phyloP scores from a whole-genome alignment of 2,797 vertebrate genomes.

The Morus bassanus region DNA sequence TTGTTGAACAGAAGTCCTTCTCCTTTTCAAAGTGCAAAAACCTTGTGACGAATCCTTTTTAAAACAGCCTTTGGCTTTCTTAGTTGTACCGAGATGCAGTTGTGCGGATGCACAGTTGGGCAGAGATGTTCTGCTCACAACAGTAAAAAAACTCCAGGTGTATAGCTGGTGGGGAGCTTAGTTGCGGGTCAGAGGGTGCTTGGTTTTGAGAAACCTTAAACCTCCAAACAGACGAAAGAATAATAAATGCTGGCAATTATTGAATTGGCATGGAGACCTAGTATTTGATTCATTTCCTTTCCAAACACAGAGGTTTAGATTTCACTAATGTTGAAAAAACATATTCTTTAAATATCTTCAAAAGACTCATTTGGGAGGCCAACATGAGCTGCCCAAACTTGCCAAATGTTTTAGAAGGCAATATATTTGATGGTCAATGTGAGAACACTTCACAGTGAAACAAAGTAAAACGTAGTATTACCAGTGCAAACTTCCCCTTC shows the following conservation, averaged over 20 bases:
- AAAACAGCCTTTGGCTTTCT: neutral
- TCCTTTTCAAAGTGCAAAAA: neutral
- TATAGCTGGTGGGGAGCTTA: neutral
- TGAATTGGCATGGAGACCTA: neutral
- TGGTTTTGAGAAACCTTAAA: neutral
- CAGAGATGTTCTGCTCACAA: neutral
- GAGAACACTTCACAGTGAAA: neutral
- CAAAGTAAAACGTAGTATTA: neutral
- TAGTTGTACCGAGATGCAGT: neutral
- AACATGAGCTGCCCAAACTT: neutral
- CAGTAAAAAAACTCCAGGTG: neutral
- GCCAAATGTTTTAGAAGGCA: neutral
- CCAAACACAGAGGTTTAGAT: neutral
- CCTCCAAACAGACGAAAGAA: neutral
- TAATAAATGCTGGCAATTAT: neutral
- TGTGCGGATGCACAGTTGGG: neutral
- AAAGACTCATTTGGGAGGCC: neutral
- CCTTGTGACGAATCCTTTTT: neutral
- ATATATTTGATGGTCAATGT: neutral
- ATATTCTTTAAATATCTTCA: neutral
- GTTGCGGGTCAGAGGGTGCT: accelerated
- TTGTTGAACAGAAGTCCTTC: neutral
- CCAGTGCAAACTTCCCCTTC: neutral
- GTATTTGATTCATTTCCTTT: neutral
- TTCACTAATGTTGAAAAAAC: neutral